phyloP scores from a whole-genome alignment of 2,113 vertebrate species.

The Plecturocebus donacophilus region DNA sequence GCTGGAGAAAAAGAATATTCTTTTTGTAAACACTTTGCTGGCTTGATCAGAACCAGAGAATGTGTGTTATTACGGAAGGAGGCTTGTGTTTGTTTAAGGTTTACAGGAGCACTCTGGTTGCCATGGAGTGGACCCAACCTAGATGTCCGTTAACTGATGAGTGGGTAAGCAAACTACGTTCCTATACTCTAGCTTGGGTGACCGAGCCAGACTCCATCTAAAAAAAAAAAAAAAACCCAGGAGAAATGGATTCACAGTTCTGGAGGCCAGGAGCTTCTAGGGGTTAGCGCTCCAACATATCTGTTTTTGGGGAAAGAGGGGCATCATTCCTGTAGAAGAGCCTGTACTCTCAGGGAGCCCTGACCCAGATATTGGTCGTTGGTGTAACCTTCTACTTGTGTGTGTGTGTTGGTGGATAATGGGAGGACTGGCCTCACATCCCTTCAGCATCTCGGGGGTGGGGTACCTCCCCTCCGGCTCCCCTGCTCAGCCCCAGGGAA shows the following conservation, averaged over 20 bases:
- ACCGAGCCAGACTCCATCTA: neutral
- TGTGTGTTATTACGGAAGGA: accelerated
- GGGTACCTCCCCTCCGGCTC: neutral
- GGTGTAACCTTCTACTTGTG: neutral
- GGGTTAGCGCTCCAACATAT: neutral
- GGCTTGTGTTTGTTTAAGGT: accelerated
- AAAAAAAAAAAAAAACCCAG: neutral
- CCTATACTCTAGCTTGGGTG: neutral
- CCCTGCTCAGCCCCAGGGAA: neutral
- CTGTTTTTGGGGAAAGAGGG: neutral
- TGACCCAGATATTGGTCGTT: accelerated
- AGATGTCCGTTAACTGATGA: accelerated
- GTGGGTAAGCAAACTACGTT: accelerated
- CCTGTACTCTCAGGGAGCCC: neutral
- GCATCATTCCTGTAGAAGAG: too few relatives aligned
- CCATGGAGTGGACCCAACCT: neutral
- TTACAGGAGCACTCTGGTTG: accelerated
- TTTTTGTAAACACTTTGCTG: neutral
- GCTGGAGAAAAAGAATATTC: neutral
- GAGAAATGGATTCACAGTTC: neutral
- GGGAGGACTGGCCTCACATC: neutral
- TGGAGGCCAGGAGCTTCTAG: neutral
- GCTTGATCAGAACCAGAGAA: neutral
- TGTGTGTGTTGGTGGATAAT: neutral
- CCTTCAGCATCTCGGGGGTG: accelerated